These are phyloP conservation scores for Pipistrellus pipistrellus DNA, from an alignment of 2,797 vertebrate species.

Conservation along the genomic window DNA sequence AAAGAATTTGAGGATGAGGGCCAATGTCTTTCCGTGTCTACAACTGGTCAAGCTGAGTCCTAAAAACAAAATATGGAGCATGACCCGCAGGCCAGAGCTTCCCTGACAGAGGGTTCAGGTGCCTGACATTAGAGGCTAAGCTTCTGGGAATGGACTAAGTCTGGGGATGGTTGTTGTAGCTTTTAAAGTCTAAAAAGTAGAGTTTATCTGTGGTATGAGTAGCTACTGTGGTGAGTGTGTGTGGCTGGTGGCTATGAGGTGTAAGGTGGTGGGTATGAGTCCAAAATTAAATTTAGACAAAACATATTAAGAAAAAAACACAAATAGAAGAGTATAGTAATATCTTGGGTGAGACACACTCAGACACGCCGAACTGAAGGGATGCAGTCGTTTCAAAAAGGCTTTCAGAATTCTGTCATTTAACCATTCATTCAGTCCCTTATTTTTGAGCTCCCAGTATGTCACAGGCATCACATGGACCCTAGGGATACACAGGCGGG, in stretches of 20 bases:
- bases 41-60: background rate
- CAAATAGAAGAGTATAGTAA: background rate
- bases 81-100: background rate
- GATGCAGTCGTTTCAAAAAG: background rate
- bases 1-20: background rate
- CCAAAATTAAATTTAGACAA: background rate
- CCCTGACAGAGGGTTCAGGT: background rate
- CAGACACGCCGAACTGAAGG: background rate
- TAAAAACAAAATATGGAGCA: background rate
- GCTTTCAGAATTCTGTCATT: background rate
- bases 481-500: background rate
- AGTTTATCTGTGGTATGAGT: background rate
- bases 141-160: background rate
- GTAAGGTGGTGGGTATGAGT: background rate
- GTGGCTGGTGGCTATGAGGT: background rate
- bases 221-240: background rate
- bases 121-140: background rate
- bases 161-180: background rate
- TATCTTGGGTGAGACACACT: background rate
- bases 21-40: background rate
- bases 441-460: background rate
- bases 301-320: background rate
- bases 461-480: background rate
- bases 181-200: slow-evolving; percentile 29
- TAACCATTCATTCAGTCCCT: background rate